Conservation (phyloP, 2,113 vertebrate species). For the Hippolais icterina region DNA sequence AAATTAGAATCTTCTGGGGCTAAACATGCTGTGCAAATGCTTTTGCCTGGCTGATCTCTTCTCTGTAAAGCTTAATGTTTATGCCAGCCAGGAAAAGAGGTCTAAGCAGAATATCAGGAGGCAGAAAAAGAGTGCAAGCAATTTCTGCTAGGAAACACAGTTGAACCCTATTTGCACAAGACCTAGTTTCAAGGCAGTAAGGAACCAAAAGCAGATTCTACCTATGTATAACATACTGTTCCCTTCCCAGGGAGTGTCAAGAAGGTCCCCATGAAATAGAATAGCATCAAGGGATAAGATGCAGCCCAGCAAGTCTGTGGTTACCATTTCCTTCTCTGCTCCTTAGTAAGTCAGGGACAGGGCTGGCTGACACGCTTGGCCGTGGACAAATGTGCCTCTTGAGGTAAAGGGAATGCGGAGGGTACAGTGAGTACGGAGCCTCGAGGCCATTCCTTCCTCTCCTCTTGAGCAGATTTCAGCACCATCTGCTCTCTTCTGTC, state of each 20-base stretch:
- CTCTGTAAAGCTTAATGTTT: background rate
- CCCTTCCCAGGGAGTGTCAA: background rate
- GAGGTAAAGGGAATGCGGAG: background rate
- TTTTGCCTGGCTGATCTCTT: background rate
- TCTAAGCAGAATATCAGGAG: background rate
- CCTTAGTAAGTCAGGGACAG: background rate
- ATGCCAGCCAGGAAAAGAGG: background rate
- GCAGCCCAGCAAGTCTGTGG: background rate
- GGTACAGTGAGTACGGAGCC: slow-evolving; percentile 18
- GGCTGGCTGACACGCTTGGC: background rate
- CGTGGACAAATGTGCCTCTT: background rate
- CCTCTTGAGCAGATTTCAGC: slow-evolving; percentile 35
- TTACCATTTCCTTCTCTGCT: background rate
- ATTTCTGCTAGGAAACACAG: background rate
- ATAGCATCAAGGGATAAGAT: background rate
- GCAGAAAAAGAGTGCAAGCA: background rate
- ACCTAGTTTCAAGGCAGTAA: background rate
- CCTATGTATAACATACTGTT: background rate
- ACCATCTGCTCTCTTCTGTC: slow-evolving; percentile 48
- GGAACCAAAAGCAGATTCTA: background rate
- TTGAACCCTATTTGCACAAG: background rate
- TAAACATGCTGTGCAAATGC: background rate
- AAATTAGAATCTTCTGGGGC: background rate
- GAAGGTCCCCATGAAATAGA: background rate
- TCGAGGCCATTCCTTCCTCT: slow-evolving; percentile 33